phyloP scores from a whole-genome alignment of 2,888 invertebrate genomes.

The Orthosia gracilis region DNA sequence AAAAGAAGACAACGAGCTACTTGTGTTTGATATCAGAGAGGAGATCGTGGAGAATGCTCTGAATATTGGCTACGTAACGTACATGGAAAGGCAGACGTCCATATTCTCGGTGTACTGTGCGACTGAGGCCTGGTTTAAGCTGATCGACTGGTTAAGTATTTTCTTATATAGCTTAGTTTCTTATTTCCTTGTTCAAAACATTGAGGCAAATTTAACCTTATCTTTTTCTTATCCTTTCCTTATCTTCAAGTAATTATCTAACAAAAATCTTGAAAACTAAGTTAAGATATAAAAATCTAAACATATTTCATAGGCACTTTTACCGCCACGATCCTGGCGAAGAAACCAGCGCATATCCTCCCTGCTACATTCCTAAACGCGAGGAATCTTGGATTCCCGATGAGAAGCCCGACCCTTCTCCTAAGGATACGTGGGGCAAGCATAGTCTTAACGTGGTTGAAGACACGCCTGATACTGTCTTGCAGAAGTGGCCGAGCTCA shows the following conservation, averaged over 20 bases:
- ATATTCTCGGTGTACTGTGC: slow-evolving; percentile 84
- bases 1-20: slow-evolving; percentile 85
- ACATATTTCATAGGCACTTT: slow-evolving; percentile 77
- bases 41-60: slow-evolving; percentile 83
- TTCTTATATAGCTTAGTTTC: not conserved
- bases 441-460: slow-evolving; percentile 78
- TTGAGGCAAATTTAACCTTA: not conserved
- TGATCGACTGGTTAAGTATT: slow-evolving; percentile 80
- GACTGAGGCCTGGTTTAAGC: slow-evolving; percentile 83
- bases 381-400: slow-evolving; percentile 85
- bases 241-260: too few relatives aligned
- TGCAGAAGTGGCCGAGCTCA: slow-evolving; percentile 73
- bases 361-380: slow-evolving; percentile 83
- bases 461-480: slow-evolving; percentile 70
- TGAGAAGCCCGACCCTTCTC: slow-evolving; percentile 80
- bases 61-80: slow-evolving; percentile 76
- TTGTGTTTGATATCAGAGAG: slow-evolving; percentile 85
- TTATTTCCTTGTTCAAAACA: not conserved
- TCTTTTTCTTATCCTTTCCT: too few relatives aligned
- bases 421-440: slow-evolving; percentile 83
- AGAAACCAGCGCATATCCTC: slow-evolving; percentile 82
- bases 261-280: too few relatives aligned
- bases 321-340: slow-evolving; percentile 88
- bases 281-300: not conserved
- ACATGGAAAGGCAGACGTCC: slow-evolving; percentile 83